Conservation (phyloP, 2,888 invertebrate genomes). For the Lasioglossum vierecki region DNA sequence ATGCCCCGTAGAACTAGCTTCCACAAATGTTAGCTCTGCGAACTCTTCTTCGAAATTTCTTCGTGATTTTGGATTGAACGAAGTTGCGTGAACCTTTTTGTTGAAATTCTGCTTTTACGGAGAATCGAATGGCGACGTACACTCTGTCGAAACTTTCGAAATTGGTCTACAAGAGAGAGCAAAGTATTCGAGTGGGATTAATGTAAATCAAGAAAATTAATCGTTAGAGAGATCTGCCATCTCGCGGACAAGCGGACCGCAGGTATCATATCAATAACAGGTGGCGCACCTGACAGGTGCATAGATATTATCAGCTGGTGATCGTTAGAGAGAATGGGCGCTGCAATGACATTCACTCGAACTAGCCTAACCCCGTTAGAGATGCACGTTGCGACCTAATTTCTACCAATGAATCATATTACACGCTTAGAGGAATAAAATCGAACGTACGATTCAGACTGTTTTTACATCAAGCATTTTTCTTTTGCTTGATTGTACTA, state of each 20-base stretch:
- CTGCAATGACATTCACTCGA: conserved; percentile 46
- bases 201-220: conserved; percentile 40
- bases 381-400: conserved; percentile 52
- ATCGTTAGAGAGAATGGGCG: conserved; percentile 49
- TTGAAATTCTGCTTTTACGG: neutral
- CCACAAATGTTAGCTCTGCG: neutral
- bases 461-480: neutral
- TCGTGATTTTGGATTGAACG: neutral
- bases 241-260: conserved; percentile 33
- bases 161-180: neutral
- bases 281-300: conserved; percentile 63
- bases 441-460: neutral
- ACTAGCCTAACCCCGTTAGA: conserved; percentile 34
- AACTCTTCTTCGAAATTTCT: conserved; percentile 3
- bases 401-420: conserved; percentile 57
- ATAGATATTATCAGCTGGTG: conserved; percentile 57
- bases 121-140: neutral
- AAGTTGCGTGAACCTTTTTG: neutral
- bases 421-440: conserved; percentile 29
- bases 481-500: neutral
- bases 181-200: neutral
- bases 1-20: neutral
- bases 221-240: conserved; percentile 39
- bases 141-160: neutral
- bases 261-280: conserved; percentile 59